Conservation (phyloP, 2,113 vertebrate genomes). For the Promerops cafer region DNA sequence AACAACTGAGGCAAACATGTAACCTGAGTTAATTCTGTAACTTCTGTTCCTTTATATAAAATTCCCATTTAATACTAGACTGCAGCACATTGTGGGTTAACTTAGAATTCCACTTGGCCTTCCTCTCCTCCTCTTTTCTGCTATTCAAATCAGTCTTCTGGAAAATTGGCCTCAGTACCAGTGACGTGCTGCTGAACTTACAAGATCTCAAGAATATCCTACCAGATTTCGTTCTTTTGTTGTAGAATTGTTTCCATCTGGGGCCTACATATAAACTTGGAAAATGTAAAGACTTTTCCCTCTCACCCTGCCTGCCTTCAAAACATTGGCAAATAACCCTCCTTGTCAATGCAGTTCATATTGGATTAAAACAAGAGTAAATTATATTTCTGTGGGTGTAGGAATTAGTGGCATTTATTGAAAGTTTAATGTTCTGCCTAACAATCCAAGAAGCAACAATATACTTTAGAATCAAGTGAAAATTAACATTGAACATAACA, state of each 20-base stretch:
- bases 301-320: slow-evolving; percentile 66
- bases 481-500: neutral
- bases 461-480: neutral
- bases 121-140: slow-evolving; percentile 47
- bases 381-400: neutral
- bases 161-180: slow-evolving; percentile 66
- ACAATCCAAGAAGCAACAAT: neutral
- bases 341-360: slow-evolving; percentile 35
- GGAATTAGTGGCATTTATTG: slow-evolving; percentile 18
- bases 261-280: slow-evolving; percentile 65
- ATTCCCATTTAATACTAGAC: neutral
- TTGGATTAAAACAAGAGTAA: slow-evolving; percentile 57
- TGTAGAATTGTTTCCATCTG: slow-evolving; percentile 77
- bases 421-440: slow-evolving; percentile 8
- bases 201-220: slow-evolving; percentile 71
- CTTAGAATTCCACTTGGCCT: slow-evolving; percentile 17
- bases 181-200: slow-evolving; percentile 68
- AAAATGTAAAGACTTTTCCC: slow-evolving; percentile 58
- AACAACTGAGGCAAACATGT: neutral
- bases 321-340: slow-evolving; percentile 64
- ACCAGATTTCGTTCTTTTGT: slow-evolving; percentile 73
- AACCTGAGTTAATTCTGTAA: neutral
- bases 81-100: slow-evolving; percentile 60
- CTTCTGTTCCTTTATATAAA: neutral
- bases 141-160: slow-evolving; percentile 73